These are phyloP conservation scores for Channallabes apus DNA, from an alignment of 2,797 vertebrate species.

Conservation along the genomic window DNA sequence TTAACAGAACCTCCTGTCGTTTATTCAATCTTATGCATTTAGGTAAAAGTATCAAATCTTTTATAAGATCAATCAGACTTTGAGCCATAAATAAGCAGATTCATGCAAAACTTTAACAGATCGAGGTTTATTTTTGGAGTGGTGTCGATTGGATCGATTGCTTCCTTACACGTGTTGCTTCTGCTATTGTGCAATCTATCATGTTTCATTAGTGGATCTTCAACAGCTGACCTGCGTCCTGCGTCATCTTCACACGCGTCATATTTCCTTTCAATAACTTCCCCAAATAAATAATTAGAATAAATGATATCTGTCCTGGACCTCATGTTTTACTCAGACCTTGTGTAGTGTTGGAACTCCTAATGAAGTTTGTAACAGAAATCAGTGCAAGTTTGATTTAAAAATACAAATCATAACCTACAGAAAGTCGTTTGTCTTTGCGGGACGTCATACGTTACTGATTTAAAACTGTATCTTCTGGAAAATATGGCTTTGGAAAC, in stretches of 20 bases:
- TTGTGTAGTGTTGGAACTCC: not conserved
- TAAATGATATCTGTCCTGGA: not conserved
- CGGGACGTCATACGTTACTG: not conserved
- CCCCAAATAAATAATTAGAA: not conserved
- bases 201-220: not conserved
- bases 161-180: not conserved
- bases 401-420: not conserved
- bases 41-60: too few species aligned
- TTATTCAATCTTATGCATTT: not conserved
- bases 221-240: not conserved
- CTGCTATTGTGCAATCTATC: not conserved
- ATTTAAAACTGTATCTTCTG: slow-evolving; percentile 14
- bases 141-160: not conserved
- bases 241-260: not conserved
- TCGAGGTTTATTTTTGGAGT: not conserved
- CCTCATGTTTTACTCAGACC: not conserved
- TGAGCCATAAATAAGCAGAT: not conserved
- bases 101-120: not conserved
- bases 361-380: not conserved
- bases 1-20: not conserved
- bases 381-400: not conserved
- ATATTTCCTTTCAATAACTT: not conserved
- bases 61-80: not conserved
- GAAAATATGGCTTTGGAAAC: slow-evolving; percentile 14
- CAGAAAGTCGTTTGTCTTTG: not conserved